Base-by-base conservation (phyloP, 1,140 invertebrate species). In the Amyelois transitella region DNA sequence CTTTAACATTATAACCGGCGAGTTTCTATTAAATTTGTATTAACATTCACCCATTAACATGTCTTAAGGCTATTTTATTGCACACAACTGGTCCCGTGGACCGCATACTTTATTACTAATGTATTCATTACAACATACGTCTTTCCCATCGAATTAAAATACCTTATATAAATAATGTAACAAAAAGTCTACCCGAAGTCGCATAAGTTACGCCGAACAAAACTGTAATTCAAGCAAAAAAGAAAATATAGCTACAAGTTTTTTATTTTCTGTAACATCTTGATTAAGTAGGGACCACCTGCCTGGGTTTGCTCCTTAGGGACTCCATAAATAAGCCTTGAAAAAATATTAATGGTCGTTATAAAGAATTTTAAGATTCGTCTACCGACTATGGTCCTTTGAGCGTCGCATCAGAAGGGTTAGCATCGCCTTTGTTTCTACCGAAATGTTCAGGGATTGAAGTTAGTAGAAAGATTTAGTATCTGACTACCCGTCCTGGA, bases 221-320 rank as follows among this genome's bases (percentile, higher is more conserved):
- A 79, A 77, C 74, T 67, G 82, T 84, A 84, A 84, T 75, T 87
- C 77, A 87, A 65, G 49, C 75, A 78, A 80, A 81, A 81, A 84
- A 80, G 64, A 61, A 75, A 71, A 81, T 84, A 84, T 85, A 69
- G 67, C 62, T 76, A 66, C 69, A 71, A 55, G 75, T 75, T 74
- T 74, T 86, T 76, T 82, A 65, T 74, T 86, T 84, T 83, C 67
- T 71, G 82, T 85, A 86, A 88, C 85, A 68, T 88, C 85, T 88
- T 88, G 85, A 88, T 88, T 88, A 88, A 88, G 80, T 79, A 67
- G 67, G 71, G 85, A 88, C 85, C 85, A 88, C 85, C 85, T 88
- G 85, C 85, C 60, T 51, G 75, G 61, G 66, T 60, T 64, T 60
- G 61, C 47, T 77, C 63, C 69, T 78, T 75, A 58, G 76, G 73